These are phyloP conservation scores for Dicyrtoma fusca DNA, from an alignment of 2,888 invertebrate genomes.

Conservation along the genomic window DNA sequence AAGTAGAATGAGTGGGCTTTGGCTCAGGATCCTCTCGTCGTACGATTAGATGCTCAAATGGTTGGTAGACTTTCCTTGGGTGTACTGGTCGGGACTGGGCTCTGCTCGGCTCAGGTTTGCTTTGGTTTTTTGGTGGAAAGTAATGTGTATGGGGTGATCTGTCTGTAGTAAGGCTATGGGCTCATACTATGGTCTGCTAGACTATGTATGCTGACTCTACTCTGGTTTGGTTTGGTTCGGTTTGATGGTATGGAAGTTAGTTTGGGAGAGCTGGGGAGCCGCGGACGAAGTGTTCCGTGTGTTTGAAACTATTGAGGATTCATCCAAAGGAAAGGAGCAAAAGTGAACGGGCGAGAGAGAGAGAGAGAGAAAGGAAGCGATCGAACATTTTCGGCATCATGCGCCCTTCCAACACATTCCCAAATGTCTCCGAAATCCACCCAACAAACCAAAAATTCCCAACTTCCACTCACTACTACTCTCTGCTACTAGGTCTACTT, in stretches of 20 bases:
- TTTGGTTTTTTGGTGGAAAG: no score
- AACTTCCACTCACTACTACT: constrained; percentile 15
- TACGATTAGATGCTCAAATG: background rate
- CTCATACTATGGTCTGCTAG: constrained; percentile 1
- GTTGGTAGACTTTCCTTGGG: no score
- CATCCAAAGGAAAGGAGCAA: constrained; percentile 34
- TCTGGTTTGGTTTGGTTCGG: constrained; percentile 2
- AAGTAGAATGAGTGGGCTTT: constrained; percentile 13
- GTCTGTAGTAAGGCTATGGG: no score
- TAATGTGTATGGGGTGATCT: no score
- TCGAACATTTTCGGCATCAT: constrained; percentile 40
- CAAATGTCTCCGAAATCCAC: background rate
- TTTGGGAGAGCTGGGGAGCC: background rate
- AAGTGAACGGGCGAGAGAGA: constrained; percentile 3
- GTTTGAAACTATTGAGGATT: constrained; percentile 29
- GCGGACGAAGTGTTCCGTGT: constrained; percentile 20
- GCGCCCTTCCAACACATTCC: constrained; percentile 37
- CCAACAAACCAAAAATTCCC: constrained; percentile 9
- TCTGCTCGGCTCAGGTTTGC: no score
- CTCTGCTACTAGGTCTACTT: background rate
- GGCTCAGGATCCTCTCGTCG: constrained; percentile 22
- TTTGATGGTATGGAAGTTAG: constrained; percentile 19
- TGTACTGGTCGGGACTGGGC: no score
- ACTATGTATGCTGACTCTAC: no score
- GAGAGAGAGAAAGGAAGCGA: constrained; percentile 20